A percentile compares a stretch with the other conserved stretches of the same genome.
These are phyloP conservation scores for Columba livia DNA, from an alignment of 2,113 vertebrate species.

Conservation along the genomic window DNA sequence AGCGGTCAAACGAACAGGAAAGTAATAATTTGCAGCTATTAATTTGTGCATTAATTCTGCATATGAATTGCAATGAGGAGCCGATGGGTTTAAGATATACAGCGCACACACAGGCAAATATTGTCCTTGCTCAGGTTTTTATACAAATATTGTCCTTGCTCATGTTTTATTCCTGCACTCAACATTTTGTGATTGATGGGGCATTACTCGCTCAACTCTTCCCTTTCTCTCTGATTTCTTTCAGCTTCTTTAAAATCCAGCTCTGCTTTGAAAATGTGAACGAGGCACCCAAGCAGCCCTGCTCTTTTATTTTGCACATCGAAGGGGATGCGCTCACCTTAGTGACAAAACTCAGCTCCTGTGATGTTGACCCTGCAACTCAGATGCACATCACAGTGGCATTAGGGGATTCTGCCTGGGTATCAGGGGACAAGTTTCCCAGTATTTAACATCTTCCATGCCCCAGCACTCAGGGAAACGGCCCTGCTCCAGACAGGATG, in stretches of 20 bases:
- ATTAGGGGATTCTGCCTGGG: neutral
- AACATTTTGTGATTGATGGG: neutral
- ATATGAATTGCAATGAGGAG: neutral
- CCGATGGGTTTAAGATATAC: fast-evolving
- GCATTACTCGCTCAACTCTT: neutral
- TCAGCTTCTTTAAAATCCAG: neutral
- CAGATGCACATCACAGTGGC: fast-evolving
- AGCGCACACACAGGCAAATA: neutral
- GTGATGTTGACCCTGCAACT: neutral
- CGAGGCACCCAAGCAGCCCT: neutral
- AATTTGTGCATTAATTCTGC: neutral
- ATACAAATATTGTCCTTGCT: neutral
- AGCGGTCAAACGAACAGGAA: neutral
- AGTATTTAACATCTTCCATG: neutral
- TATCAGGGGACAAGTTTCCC: neutral
- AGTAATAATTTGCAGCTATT: neutral
- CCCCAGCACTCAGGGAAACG: neutral
- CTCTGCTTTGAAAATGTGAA: neutral
- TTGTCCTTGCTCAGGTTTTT: neutral
- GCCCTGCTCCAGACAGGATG: neutral
- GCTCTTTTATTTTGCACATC: neutral
- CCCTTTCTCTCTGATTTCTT: neutral
- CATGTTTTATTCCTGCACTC: neutral
- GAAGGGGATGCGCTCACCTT: fast-evolving
- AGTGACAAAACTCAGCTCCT: neutral